These are phyloP conservation scores for Drosophila lacteicornis DNA, from an alignment of 1,140 invertebrate genomes.

Conservation along the genomic window DNA sequence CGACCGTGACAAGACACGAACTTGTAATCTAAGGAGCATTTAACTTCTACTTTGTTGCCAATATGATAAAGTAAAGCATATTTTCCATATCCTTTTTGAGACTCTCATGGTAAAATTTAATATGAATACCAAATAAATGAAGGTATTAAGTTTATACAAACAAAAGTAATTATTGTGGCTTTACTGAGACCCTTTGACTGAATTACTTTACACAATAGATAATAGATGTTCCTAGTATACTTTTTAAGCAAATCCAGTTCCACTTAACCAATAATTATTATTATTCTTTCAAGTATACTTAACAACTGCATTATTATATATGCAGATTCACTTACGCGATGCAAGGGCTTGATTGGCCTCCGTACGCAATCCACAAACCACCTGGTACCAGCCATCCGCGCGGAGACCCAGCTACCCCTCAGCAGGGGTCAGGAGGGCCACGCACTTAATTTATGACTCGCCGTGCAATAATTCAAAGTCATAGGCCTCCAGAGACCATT, in stretches of 20 bases:
- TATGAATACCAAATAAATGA: neutral
- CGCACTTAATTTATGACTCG: slow-evolving; percentile 80
- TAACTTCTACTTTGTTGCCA: too few relatives aligned
- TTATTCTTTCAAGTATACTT: neutral
- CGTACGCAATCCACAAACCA: neutral
- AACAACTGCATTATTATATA: neutral
- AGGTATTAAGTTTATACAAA: neutral
- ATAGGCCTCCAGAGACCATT: slow-evolving; percentile 79
- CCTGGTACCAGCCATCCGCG: slow-evolving; percentile 9
- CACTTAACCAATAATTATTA: neutral
- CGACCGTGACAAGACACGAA: too few relatives aligned
- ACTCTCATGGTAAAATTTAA: neutral
- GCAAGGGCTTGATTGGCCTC: slow-evolving; percentile 18
- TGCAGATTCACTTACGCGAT: neutral
- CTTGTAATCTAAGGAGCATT: too few relatives aligned
- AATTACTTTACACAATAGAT: neutral
- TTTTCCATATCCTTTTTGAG: too few relatives aligned
- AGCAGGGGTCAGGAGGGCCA: slow-evolving; percentile 27
- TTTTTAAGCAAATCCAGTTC: neutral
- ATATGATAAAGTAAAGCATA: too few relatives aligned
- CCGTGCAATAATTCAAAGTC: slow-evolving; percentile 82
- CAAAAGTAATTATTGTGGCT: neutral
- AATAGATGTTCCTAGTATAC: neutral
- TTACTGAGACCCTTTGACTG: neutral
- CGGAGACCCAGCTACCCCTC: neutral